Base-by-base conservation (phyloP, 2,797 vertebrate genomes). In the Mus minutoides region DNA sequence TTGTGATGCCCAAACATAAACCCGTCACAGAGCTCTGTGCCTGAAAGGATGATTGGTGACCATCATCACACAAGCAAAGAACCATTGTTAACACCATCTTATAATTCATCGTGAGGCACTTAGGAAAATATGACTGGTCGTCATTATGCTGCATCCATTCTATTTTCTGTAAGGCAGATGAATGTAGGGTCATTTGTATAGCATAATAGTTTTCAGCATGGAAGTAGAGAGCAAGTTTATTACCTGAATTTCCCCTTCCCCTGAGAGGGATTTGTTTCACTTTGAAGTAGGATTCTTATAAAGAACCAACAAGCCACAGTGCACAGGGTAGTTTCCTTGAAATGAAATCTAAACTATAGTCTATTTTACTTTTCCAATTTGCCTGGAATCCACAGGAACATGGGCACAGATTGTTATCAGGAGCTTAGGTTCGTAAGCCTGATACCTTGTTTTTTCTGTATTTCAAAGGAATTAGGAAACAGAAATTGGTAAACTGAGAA, bases 251-350 rank as follows among this genome's bases (percentile, higher is more conserved):
- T 77, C 21, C 79, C 9, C 40, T 82, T 95, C 87, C 87, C 56
- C 8, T 13, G 16, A 64, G 71, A 93, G 31, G 9, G 16, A 90
- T 96, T 73, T 91, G 26, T 93, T 96, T 96, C 86, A 94, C 67
- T 92, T 91, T 78, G 58, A 96, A 92, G 34, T 75, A 58, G 90
- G 58, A 90, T 64, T 92, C 19, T 79, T 58, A 62, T 71, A 76
- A 94, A 96, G 92, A 90, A 24, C 13, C 43, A 91, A 14, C 37
- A 84, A 71, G 60, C 89, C 79, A 26, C 40, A 88, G 24, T 91
- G 49, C 29, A 40, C 21, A 6, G 31, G 84, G 26, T 67, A 78
- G 26, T 91, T 95, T 95, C 34, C 54, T 95, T 88, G 79, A 54
- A 83, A 87, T 76, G 17, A 96, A 75, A 56, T 71, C 80, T 60